Evolutionary conservation across 2,113 vertebrate species (phyloP).

Genomic region (Rhinolophus sinicus): DNA sequence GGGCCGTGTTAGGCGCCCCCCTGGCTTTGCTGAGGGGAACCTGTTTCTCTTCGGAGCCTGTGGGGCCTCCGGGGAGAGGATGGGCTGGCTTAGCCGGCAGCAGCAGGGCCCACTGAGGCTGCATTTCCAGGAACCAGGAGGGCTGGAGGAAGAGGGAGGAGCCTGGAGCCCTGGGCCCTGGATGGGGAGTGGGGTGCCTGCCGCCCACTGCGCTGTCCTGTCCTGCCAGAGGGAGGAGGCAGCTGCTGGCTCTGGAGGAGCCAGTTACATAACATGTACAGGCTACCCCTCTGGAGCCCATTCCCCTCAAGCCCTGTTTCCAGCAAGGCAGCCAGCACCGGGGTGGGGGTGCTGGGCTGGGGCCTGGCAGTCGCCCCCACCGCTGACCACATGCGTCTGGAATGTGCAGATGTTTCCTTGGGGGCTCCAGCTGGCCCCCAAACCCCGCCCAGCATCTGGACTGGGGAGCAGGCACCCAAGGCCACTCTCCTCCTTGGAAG

Average conservation of each 20-base stretch:
- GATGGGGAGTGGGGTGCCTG: not conserved
- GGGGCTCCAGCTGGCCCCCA: conserved; percentile 80
- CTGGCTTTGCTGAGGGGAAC: not conserved
- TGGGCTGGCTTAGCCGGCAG: not conserved
- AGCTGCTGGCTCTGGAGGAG: conserved; percentile 48
- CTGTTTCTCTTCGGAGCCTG: not conserved
- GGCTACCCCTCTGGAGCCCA: conserved; percentile 78
- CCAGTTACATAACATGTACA: conserved; percentile 84
- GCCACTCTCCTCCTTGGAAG: not conserved
- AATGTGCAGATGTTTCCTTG: conserved; percentile 99
- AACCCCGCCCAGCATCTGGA: conserved; percentile 26
- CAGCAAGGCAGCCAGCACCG: conserved; percentile 82
- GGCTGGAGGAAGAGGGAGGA: not conserved
- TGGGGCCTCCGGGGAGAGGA: not conserved
- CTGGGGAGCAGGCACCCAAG: not conserved
- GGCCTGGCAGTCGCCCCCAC: conserved; percentile 86
- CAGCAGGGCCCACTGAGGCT: not conserved
- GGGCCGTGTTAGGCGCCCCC: not conserved
- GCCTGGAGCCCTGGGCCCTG: not conserved
- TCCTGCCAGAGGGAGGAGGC: conserved; percentile 50
- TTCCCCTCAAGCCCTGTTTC: conserved; percentile 88
- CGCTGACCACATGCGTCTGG: conserved; percentile 96
- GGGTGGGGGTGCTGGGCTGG: conserved; percentile 68
- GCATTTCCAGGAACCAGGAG: not conserved
- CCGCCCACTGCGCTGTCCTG: not conserved